These are phyloP conservation scores for Atherinomorus stipes DNA, from an alignment of 2,113 vertebrate species.

Conservation along the genomic window DNA sequence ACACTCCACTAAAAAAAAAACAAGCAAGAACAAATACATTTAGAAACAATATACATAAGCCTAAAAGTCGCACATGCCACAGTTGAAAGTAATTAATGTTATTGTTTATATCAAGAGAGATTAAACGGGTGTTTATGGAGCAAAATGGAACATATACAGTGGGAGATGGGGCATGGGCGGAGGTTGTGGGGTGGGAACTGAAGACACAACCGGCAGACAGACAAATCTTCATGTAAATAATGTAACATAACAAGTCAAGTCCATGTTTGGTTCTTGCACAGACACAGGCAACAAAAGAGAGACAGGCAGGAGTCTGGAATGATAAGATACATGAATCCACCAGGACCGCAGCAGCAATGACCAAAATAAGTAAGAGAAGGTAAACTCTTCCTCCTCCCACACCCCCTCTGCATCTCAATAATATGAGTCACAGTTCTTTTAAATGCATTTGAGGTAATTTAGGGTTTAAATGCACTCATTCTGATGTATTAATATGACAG, in stretches of 20 bases:
- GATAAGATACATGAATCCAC: slow-evolving; percentile 56
- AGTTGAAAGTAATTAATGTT: slow-evolving; percentile 1
- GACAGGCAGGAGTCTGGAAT: slow-evolving; percentile 31
- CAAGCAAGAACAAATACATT: slow-evolving; percentile 11
- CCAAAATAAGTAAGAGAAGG: slow-evolving; percentile 67
- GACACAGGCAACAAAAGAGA: slow-evolving; percentile 21
- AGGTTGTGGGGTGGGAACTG: background rate
- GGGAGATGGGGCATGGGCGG: background rate
- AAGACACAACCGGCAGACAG: background rate
- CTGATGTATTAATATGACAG: slow-evolving; percentile 4
- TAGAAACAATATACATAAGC: background rate
- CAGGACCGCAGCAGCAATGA: slow-evolving; percentile 48
- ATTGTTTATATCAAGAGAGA: slow-evolving; percentile 17
- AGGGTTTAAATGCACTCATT: slow-evolving; percentile 24
- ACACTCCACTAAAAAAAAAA: background rate
- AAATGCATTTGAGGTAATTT: slow-evolving; percentile 15
- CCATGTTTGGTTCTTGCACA: slow-evolving; percentile 41
- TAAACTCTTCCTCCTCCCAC: background rate
- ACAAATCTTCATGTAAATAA: slow-evolving; percentile 19
- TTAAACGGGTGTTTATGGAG: slow-evolving; percentile 24
- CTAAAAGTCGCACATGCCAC: background rate
- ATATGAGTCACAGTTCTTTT: slow-evolving; percentile 9
- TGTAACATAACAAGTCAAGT: slow-evolving; percentile 61
- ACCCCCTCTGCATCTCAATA: background rate
- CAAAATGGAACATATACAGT: slow-evolving; percentile 1